A percentile compares a stretch with the other conserved stretches of the same genome.
Conservation (phyloP, 2,888 invertebrate species). For the Myopa tessellatipennis region DNA sequence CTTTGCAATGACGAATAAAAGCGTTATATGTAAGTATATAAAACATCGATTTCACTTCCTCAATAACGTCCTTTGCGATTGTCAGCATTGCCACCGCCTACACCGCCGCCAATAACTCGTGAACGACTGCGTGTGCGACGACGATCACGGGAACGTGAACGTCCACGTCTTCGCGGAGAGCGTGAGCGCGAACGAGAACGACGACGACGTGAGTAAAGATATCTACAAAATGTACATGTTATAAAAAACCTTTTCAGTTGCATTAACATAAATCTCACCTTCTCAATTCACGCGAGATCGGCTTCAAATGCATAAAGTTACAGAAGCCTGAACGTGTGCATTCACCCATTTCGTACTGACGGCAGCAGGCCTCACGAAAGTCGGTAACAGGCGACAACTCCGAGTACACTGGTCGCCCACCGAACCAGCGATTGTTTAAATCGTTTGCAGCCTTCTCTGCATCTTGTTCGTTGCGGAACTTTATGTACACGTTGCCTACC, state of each 20-base stretch:
- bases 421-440: conserved; percentile 99
- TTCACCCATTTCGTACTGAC: conserved; percentile 99
- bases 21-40: no score
- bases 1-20: no score
- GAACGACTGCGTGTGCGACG: conserved; percentile 65
- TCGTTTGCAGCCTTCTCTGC: conserved; percentile 98
- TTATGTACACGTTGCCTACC: conserved; percentile 99
- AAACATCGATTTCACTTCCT: neutral
- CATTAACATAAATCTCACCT: conserved; percentile 70
- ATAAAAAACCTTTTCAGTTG: conserved; percentile 17
- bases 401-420: conserved; percentile 96
- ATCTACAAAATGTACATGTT: conserved; percentile 65
- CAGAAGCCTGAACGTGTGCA: conserved; percentile 99
- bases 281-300: conserved; percentile 93
- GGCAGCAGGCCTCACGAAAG: conserved; percentile 98
- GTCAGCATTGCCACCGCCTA: conserved; percentile 41
- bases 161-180: conserved; percentile 62
- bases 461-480: conserved; percentile 97
- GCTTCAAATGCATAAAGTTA: conserved; percentile 99
- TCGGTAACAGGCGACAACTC: conserved; percentile 99
- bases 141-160: conserved; percentile 64
- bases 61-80: conserved; percentile 50
- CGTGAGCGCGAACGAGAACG: conserved; percentile 66
- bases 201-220: conserved; percentile 80
- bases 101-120: conserved; percentile 53